Evolutionary conservation across 2,797 vertebrate species (phyloP), one percentile per base, ranked within the genome.

Genomic region (Manis crassicaudata): DNA sequence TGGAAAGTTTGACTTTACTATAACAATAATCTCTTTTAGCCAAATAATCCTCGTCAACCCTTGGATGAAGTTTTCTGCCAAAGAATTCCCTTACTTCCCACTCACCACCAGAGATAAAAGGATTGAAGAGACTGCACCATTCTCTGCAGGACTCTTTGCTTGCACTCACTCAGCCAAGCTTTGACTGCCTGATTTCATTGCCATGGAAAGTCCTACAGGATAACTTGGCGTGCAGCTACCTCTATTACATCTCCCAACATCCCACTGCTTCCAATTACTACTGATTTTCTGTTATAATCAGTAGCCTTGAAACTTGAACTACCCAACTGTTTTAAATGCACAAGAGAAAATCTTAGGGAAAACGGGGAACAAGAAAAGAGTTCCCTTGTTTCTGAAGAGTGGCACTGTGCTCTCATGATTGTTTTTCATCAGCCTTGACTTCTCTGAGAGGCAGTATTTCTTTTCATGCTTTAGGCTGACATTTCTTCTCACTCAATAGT

Each of bases 211-310:
- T 97, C 84, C 82, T 97, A 35, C 77, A 96, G 97, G 83, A 96
- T 79, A 93, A 96, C 91, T 92, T 96, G 75, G 94, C 97, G 62
- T 96, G 73, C 27, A 93, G 96, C 97, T 97, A 92, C 92, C 62
- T 96, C 80, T 96, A 73, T 93, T 95, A 97, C 68, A 92, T 98
- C 92, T 93, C 92, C 93, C 97, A 94, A 93, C 79, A 98, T 94
- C 96, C 84, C 90, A 98, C 90, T 94, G 97, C 92, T 98, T 98
- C 97, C 95, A 97, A 97, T 97, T 98, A 98, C 93, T 96, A 95
- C 94, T 67, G 92, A 97, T 97, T 98, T 98, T 97, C 94, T 97
- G 58, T 98, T 97, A 92, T 21, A 97, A 94, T 29, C 96, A 94
- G 88, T 80, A 97, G 94, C 52, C 93, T 95, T 96, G 97, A 98